A percentile compares a stretch with the other conserved stretches of the same genome.
These are phyloP conservation scores for Odontamblyopus lacepedii DNA, from an alignment of 2,797 vertebrate species.

Conservation along the genomic window DNA sequence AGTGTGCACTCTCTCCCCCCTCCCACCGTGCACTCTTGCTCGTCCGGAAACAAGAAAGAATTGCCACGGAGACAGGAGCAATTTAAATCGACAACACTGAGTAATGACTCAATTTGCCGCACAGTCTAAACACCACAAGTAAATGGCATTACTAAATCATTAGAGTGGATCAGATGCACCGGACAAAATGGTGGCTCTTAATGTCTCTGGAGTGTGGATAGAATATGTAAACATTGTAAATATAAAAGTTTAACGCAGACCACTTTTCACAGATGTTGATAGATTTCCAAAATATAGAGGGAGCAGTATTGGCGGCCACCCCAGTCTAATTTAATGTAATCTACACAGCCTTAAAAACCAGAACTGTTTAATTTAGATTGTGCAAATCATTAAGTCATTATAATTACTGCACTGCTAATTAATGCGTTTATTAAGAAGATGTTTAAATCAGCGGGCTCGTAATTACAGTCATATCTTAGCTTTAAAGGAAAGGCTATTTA, in stretches of 20 bases:
- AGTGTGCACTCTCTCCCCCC: constrained; percentile 52
- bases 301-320: constrained; percentile 27
- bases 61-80: constrained; percentile 70
- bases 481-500: constrained; percentile 54
- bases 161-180: constrained; percentile 57
- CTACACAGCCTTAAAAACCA: constrained; percentile 62
- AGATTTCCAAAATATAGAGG: background rate
- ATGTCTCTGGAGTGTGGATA: constrained; percentile 13
- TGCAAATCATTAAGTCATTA: constrained; percentile 75
- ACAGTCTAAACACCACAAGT: constrained; percentile 73
- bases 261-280: background rate
- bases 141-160: constrained; percentile 75
- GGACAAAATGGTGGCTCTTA: constrained; percentile 48
- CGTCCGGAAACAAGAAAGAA: constrained; percentile 73
- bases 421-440: constrained; percentile 73
- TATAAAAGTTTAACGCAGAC: constrained; percentile 1
- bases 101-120: constrained; percentile 76
- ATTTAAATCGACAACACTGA: constrained; percentile 76
- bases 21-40: constrained; percentile 53
- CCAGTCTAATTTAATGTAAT: constrained; percentile 54
- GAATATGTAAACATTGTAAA: constrained; percentile 25
- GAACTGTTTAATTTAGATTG: constrained; percentile 71
- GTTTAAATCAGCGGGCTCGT: constrained; percentile 74
- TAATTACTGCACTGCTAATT: constrained; percentile 80
- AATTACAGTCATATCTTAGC: constrained; percentile 73